These are phyloP conservation scores for Drosophila melanica DNA, from an alignment of 1,140 invertebrate genomes.

Conservation along the genomic window DNA sequence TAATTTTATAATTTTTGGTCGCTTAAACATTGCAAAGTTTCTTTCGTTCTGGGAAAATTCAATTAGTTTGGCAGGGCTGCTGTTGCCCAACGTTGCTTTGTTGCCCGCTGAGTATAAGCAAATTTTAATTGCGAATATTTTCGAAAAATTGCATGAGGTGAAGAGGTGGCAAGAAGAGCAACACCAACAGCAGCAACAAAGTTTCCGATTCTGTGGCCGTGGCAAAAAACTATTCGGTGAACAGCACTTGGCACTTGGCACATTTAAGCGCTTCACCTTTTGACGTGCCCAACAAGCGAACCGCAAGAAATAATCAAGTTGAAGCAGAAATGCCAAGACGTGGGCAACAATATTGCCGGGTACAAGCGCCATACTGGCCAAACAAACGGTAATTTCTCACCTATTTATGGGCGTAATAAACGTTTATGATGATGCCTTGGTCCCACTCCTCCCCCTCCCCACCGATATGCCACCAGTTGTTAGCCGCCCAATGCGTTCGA, in stretches of 20 bases:
- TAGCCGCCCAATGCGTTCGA: neutral
- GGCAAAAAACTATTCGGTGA: constrained; percentile 42
- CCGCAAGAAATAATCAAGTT: constrained; percentile 65
- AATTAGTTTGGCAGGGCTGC: constrained; percentile 26
- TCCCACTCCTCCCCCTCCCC: too few relatives aligned
- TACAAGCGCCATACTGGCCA: constrained; percentile 35
- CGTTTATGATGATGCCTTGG: constrained; percentile 73
- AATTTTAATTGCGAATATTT: constrained; percentile 57
- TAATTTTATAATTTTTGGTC: constrained; percentile 25
- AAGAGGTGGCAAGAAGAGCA: neutral
- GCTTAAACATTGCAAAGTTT: constrained; percentile 3
- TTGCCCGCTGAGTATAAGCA: constrained; percentile 26
- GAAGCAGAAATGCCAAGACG: constrained; percentile 42
- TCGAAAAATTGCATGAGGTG: constrained; percentile 28
- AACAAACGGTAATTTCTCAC: constrained; percentile 78
- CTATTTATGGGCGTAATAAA: constrained; percentile 78
- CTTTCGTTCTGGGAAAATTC: constrained; percentile 27
- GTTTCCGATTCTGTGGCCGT: constrained; percentile 33
- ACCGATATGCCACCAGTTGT: neutral
- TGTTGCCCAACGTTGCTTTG: constrained; percentile 24
- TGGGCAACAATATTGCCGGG: constrained; percentile 72
- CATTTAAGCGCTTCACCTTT: constrained; percentile 18
- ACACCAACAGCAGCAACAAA: constrained; percentile 20
- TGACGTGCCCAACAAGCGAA: constrained; percentile 17
- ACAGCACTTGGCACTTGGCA: constrained; percentile 27